phyloP scores from a whole-genome alignment of 2,113 vertebrate species.

The Tor tambroides region DNA sequence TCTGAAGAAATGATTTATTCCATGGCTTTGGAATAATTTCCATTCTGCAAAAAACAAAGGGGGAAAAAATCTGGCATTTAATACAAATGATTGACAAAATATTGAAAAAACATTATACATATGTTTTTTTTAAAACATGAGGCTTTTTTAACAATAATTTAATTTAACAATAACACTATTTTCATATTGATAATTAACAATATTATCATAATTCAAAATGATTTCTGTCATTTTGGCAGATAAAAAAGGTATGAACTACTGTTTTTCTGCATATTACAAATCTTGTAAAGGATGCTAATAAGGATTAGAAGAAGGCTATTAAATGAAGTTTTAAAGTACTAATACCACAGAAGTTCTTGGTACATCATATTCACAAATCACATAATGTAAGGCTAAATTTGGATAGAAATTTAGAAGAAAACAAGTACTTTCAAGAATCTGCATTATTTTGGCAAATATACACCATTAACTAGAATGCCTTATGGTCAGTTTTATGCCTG shows the following conservation, averaged over 20 bases:
- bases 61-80: background rate
- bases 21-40: constrained; percentile 83
- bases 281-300: background rate
- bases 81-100: background rate
- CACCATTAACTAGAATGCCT: background rate
- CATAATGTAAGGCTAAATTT: background rate
- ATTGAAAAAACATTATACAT: background rate
- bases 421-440: background rate
- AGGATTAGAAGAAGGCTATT: background rate
- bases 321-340: background rate
- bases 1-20: constrained; percentile 78
- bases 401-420: background rate
- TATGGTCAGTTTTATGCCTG: background rate
- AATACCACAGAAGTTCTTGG: background rate
- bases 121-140: background rate
- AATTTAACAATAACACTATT: background rate
- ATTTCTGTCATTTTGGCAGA: background rate
- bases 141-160: background rate
- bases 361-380: background rate
- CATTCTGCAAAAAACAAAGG: constrained; percentile 72
- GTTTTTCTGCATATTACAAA: background rate
- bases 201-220: background rate
- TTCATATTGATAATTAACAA: too few relatives aligned
- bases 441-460: background rate
- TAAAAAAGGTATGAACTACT: background rate